Base-by-base conservation (phyloP, 2,797 vertebrate genomes). In the Taeniopygia guttata region DNA sequence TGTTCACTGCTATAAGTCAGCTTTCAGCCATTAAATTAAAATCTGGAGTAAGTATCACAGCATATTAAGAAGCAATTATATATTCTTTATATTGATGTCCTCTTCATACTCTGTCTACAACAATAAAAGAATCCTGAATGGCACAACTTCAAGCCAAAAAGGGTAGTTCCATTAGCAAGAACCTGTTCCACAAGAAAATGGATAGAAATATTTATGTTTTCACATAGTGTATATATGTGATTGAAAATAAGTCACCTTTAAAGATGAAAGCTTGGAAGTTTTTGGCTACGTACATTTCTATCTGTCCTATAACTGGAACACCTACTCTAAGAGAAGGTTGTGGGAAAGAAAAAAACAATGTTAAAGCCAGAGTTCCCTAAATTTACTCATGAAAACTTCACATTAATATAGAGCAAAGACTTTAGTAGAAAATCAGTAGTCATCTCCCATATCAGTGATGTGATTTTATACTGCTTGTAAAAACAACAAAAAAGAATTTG, bases 1-100 rank as follows among this genome's bases (percentile, higher is more conserved):
- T 79, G 29, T 42, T 87, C 54, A 75, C 16, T 51, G 30, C 23
- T 75, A 0, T 9, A 94, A 91, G 26, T 64, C 87, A 84, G 40
- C 62, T 84, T 75, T 88, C 70, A 91, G 48, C 3, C 46, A 81
- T 9, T 21, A 59, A 69, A 72, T 79, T 16, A 88, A 69, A 92
- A 81, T 29, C 32, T 46, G 20, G 4, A 84, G 10, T 4, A 2
- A 87, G n/a, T 25, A 27, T 32, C n/a, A 52, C 10, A 43, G 34
- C 38, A 54, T 7, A 93, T 77, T 75, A 81, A 87, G 43, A 80
- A 85, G 34, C 42, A 84, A 45, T 49, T 49, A 73, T 8, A 60
- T 56, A 56, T 13, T 83, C 52, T 49, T 59, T 48, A 32, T 42
- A 76, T 42, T 8, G 2, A 25, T 34, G 23, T 15, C 66, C 38